Percentiles rank a stretch among this genome's conserved stretches.
Evolutionary conservation across 2,113 vertebrate genomes (phyloP).

Genomic region (Gadus macrocephalus): DNA sequence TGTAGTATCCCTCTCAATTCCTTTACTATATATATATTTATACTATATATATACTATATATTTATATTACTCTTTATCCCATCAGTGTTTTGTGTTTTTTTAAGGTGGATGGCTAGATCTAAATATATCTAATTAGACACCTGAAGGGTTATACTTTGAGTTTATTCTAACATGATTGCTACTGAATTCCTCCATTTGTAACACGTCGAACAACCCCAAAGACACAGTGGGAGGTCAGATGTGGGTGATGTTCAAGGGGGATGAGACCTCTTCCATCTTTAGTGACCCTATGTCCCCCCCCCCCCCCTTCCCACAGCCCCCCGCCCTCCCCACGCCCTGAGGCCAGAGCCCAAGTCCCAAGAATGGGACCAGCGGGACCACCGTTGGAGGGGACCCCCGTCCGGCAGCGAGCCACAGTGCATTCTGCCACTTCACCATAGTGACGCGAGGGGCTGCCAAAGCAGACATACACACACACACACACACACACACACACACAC

Average conservation of each 20-base stretch:
- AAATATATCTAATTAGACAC: too few species aligned
- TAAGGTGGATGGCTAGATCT: too few species aligned
- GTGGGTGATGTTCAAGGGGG: constrained; percentile 3
- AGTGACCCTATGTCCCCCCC: neutral
- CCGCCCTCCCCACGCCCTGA: neutral
- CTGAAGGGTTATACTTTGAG: too few species aligned
- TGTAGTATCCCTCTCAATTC: too few species aligned
- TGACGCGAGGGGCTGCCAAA: constrained; percentile 28
- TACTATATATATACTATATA: too few species aligned
- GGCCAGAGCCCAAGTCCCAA: neutral
- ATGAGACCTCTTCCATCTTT: neutral
- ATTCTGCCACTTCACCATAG: constrained; percentile 38
- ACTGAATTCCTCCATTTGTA: too few species aligned
- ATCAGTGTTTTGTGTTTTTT: too few species aligned
- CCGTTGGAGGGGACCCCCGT: constrained; percentile 28
- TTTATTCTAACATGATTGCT: too few species aligned
- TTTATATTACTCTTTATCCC: too few species aligned
- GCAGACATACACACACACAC: constrained; percentile 1
- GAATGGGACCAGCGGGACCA: constrained; percentile 8
- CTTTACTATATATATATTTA: too few species aligned
- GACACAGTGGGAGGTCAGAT: constrained; percentile 19
- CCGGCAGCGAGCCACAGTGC: constrained; percentile 28
- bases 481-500: neutral
- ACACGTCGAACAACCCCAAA: too few species aligned
- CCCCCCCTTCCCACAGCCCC: neutral